These are phyloP conservation scores for Drosophila pseudotalamancana DNA, from an alignment of 2,888 invertebrate species.

Conservation along the genomic window DNA sequence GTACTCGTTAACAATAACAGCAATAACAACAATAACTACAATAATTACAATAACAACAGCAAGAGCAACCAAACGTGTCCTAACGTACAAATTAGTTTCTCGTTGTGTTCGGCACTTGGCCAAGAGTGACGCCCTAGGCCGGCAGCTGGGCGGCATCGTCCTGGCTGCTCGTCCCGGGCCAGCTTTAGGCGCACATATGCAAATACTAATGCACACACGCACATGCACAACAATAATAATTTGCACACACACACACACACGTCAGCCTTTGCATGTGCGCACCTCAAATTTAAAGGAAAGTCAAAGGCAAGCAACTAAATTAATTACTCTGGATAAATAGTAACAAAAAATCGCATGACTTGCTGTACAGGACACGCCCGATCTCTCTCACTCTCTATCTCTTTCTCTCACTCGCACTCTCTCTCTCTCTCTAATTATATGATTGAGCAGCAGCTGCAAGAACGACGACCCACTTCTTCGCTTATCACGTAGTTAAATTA, in stretches of 20 bases:
- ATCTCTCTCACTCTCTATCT: conserved; percentile 12
- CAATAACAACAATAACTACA: conserved; percentile 1
- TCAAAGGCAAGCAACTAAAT: conserved; percentile 27
- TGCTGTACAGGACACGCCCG: conserved; percentile 48
- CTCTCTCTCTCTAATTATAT: conserved; percentile 49
- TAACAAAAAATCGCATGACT: conserved; percentile 59
- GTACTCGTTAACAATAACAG: conserved; percentile 51
- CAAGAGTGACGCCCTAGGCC: conserved; percentile 3
- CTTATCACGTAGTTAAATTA: conserved; percentile 9
- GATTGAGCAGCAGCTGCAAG: conserved; percentile 39
- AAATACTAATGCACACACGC: not conserved
- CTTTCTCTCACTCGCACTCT: not conserved
- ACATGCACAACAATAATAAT: too few species aligned
- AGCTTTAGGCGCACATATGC: conserved; percentile 15
- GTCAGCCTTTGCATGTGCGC: conserved; percentile 75
- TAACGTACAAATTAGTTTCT: conserved; percentile 53
- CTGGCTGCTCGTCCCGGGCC: conserved; percentile 24
- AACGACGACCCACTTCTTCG: conserved; percentile 51
- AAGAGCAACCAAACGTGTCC: conserved; percentile 53
- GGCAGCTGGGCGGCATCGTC: conserved; percentile 4
- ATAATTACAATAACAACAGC: conserved; percentile 39
- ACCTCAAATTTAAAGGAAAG: conserved; percentile 45
- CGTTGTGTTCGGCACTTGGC: conserved; percentile 41
- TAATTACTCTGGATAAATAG: conserved; percentile 54
- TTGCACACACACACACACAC: conserved; percentile 33